Conservation (phyloP, 1,140 invertebrate genomes). For the Bacillus rossius region DNA sequence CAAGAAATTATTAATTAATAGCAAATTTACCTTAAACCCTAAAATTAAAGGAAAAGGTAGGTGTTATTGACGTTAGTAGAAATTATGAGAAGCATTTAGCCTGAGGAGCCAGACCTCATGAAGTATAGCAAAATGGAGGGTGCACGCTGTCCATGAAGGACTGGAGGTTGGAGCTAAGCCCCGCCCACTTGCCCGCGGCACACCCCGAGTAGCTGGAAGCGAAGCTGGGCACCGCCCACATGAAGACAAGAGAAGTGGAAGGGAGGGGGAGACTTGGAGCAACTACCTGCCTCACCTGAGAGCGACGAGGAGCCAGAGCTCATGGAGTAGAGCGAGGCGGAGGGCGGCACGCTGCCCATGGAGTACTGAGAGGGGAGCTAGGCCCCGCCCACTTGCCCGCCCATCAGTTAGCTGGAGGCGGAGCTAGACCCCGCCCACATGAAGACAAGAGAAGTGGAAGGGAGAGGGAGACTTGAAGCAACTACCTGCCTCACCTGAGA, state of each 20-base stretch:
- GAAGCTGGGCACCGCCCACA: constrained; percentile 42
- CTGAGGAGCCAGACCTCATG: constrained; percentile 70
- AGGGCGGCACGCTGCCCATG: constrained; percentile 60
- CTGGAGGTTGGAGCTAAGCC: constrained; percentile 45
- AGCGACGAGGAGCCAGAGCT: constrained; percentile 65
- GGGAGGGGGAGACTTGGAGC: no score
- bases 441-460: no score
- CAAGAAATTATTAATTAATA: no score
- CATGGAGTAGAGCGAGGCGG: constrained; percentile 81
- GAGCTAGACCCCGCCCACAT: constrained; percentile 43
- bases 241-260: no score
- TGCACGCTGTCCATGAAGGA: constrained; percentile 44
- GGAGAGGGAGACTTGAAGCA: no score
- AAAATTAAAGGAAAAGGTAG: no score
- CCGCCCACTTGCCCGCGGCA: constrained; percentile 40
- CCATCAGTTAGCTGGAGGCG: constrained; percentile 49
- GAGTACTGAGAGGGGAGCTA: constrained; percentile 48
- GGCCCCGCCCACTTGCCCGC: constrained; percentile 44
- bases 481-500: constrained; percentile 52
- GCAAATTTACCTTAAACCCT: no score
- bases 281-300: constrained; percentile 41
- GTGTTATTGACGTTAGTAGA: no score
- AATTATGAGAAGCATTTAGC: no score
- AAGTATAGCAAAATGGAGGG: constrained; percentile 80
- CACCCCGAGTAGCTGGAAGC: constrained; percentile 50